phyloP scores from a whole-genome alignment of 2,113 vertebrate species.

The Cyanoramphus novaezelandiae region DNA sequence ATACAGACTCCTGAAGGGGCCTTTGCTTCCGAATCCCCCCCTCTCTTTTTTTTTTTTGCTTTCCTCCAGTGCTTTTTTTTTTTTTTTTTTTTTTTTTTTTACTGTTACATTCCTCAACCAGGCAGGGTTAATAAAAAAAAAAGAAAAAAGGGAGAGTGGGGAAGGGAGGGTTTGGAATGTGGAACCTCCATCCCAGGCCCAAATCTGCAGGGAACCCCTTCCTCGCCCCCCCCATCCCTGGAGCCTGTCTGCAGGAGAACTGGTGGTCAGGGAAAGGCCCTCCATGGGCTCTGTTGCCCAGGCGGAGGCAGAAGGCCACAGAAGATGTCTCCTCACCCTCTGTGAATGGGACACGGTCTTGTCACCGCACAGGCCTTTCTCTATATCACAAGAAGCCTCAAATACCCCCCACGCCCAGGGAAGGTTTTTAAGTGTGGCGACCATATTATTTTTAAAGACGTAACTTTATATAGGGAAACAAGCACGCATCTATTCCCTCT shows the following conservation, averaged over 20 bases:
- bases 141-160: not conserved
- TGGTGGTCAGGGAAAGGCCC: not conserved
- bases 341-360: not conserved
- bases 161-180: conserved; percentile 63
- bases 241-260: not conserved
- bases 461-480: conserved; percentile 1
- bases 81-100: not conserved
- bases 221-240: not conserved
- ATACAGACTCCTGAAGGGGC: conserved; percentile 65
- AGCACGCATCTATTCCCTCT: not conserved
- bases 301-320: not conserved
- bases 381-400: not conserved
- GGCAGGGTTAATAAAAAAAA: conserved; percentile 22
- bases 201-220: conserved; percentile 3
- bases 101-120: conserved; percentile 21
- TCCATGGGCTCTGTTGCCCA: not conserved
- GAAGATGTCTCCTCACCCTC: not conserved
- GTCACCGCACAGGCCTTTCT: not conserved
- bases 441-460: not conserved
- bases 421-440: not conserved
- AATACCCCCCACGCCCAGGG: not conserved
- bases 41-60: not conserved
- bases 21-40: conserved; percentile 66
- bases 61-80: not conserved
- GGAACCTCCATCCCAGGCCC: conserved; percentile 41